These are phyloP conservation scores for Lepidothrix coronata DNA, from an alignment of 2,113 vertebrate genomes.

Conservation along the genomic window DNA sequence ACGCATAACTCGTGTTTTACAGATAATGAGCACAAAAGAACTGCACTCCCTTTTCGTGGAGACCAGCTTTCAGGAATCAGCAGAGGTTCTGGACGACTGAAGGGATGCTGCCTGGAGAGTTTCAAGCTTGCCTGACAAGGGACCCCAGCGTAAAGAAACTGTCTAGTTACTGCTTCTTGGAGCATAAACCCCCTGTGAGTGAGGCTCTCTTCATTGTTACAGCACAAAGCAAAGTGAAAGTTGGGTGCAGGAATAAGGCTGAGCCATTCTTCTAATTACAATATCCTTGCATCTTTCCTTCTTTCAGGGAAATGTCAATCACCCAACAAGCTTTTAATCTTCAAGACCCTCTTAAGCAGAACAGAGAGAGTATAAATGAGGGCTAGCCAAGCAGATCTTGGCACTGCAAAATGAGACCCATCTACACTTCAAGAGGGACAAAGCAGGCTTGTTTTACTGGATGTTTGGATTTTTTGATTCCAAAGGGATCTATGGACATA, in stretches of 20 bases:
- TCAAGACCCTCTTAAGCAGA: background rate
- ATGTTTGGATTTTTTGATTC: background rate
- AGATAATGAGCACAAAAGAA: background rate
- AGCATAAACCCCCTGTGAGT: background rate
- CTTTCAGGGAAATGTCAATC: background rate
- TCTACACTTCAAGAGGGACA: background rate
- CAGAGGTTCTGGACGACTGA: background rate
- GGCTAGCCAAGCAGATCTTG: background rate
- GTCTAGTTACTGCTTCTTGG: background rate
- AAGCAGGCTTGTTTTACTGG: background rate
- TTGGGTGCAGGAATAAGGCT: background rate
- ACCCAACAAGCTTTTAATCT: slow-evolving; percentile 12
- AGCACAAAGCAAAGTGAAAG: background rate
- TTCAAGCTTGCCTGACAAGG: background rate
- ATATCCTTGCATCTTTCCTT: background rate
- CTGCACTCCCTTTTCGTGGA: background rate
- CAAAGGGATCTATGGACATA: background rate
- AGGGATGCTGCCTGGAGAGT: background rate
- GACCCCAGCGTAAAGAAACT: background rate
- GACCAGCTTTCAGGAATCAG: background rate
- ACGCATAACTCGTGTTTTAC: background rate
- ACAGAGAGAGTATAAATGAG: background rate
- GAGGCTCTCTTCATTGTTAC: background rate
- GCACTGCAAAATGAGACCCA: background rate
- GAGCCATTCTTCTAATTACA: background rate